A percentile compares a stretch with the other conserved stretches of the same genome.
These are phyloP conservation scores for Cygnus atratus DNA, from an alignment of 2,113 vertebrate genomes.

Conservation along the genomic window DNA sequence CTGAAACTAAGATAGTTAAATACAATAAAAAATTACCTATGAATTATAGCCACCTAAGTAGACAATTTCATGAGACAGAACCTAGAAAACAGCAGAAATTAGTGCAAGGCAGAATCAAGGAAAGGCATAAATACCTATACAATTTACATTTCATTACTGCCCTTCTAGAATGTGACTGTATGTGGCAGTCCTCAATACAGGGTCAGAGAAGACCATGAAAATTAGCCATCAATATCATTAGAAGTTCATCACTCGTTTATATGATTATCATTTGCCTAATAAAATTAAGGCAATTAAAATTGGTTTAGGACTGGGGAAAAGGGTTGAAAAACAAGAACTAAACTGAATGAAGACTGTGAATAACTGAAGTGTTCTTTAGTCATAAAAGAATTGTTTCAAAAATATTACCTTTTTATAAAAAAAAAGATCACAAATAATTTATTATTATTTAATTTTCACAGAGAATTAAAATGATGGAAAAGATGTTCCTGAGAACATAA, in stretches of 20 bases:
- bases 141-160: background rate
- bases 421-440: background rate
- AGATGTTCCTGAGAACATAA: background rate
- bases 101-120: background rate
- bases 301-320: background rate
- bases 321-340: background rate
- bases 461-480: background rate
- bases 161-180: background rate
- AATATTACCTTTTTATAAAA: background rate
- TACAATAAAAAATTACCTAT: background rate
- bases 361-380: background rate
- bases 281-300: background rate
- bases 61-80: background rate
- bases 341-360: background rate
- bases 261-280: background rate
- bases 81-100: background rate
- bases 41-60: background rate
- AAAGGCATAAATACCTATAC: background rate
- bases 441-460: background rate
- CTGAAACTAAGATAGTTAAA: background rate
- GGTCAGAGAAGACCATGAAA: background rate
- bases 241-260: background rate
- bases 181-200: background rate
- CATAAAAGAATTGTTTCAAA: background rate
- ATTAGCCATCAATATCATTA: background rate